Evolutionary conservation across 1,140 invertebrate species (phyloP).

Genomic region (Drosophila rufa): DNA sequence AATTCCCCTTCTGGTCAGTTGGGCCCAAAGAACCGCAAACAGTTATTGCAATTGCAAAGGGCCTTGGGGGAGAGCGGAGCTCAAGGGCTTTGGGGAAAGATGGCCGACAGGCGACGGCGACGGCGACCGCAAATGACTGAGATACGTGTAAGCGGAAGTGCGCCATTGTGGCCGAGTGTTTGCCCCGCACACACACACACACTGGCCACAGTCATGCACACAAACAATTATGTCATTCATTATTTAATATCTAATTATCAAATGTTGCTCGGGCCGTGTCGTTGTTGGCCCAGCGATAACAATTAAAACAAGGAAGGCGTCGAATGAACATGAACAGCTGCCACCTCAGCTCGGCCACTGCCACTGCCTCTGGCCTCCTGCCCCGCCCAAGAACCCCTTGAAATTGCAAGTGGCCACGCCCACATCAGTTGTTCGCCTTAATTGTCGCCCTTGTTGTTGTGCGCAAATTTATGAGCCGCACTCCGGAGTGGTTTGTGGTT

Average conservation of each 20-base stretch:
- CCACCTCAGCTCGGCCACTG: slow-evolving; percentile 37
- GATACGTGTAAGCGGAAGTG: slow-evolving; percentile 49
- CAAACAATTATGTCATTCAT: slow-evolving; percentile 72
- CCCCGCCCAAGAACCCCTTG: slow-evolving; percentile 11
- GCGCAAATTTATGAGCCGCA: slow-evolving; percentile 76
- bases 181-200: slow-evolving; percentile 11
- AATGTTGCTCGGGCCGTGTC: slow-evolving; percentile 29
- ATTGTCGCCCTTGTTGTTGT: slow-evolving; percentile 51
- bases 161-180: slow-evolving; percentile 31
- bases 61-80: too few species aligned
- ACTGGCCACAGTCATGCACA: slow-evolving; percentile 1
- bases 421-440: slow-evolving; percentile 48
- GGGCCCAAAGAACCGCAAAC: slow-evolving; percentile 61
- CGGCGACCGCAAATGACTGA: slow-evolving; percentile 56
- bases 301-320: slow-evolving; percentile 81
- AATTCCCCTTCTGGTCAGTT: slow-evolving; percentile 66
- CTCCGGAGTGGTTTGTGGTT: slow-evolving; percentile 40
- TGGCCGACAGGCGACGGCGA: slow-evolving; percentile 30
- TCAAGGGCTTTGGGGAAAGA: slow-evolving; percentile 20
- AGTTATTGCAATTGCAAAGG: slow-evolving; percentile 74
- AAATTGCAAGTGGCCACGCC: slow-evolving; percentile 64
- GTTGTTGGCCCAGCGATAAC: slow-evolving; percentile 52
- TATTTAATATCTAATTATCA: slow-evolving; percentile 81
- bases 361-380: background rate
- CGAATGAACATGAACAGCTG: slow-evolving; percentile 67